These are phyloP conservation scores for Tholera decimalis DNA, from an alignment of 2,888 invertebrate genomes.

Conservation along the genomic window DNA sequence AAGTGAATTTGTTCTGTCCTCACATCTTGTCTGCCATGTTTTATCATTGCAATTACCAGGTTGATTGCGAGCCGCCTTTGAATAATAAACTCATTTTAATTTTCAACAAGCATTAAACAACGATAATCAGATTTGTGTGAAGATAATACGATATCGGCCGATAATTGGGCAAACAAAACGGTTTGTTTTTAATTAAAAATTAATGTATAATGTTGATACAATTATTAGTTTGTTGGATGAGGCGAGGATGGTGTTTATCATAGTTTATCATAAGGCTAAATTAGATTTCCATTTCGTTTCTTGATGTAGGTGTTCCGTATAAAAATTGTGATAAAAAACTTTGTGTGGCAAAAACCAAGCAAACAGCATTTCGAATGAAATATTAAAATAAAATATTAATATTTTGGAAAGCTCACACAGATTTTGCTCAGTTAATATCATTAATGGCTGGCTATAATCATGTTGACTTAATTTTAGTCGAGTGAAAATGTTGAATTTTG, in stretches of 20 bases:
- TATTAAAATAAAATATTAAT: too few species aligned
- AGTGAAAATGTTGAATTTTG: too few species aligned
- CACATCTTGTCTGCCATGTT: constrained; percentile 45
- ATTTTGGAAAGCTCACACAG: too few species aligned
- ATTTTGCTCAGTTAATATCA: too few species aligned
- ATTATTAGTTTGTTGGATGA: constrained; percentile 20
- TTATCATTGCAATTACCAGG: constrained; percentile 45
- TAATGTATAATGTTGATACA: constrained; percentile 30
- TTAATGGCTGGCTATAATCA: too few species aligned
- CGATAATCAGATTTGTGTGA: constrained; percentile 72
- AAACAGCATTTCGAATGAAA: too few species aligned
- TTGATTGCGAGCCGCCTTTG: constrained; percentile 54
- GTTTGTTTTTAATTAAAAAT: constrained; percentile 71
- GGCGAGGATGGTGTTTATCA: neutral
- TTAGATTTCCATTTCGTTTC: neutral
- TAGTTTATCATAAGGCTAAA: constrained; percentile 9
- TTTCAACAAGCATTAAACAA: constrained; percentile 67
- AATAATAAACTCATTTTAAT: constrained; percentile 70
- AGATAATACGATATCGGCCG: constrained; percentile 69
- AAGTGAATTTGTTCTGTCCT: constrained; percentile 19
- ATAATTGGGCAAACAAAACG: constrained; percentile 69
- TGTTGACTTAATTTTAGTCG: too few species aligned
- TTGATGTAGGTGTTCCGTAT: neutral
- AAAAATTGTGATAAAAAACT: too few species aligned
- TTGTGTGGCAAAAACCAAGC: too few species aligned